Evolutionary conservation across 2,888 invertebrate species (phyloP).

Genomic region (Gibbula magus): DNA sequence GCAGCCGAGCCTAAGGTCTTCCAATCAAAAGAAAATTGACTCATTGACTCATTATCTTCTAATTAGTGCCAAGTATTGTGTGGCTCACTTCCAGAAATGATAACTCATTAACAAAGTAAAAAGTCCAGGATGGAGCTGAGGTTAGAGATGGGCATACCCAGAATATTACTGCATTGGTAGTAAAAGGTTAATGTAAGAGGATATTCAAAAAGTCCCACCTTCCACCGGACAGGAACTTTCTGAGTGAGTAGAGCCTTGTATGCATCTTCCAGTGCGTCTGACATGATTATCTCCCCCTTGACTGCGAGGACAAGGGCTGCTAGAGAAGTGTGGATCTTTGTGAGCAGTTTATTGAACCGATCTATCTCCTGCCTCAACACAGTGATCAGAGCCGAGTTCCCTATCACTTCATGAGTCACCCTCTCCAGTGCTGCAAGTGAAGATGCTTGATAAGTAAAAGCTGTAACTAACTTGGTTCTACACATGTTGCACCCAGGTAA

Average conservation of each 20-base stretch:
- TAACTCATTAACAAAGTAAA: too few relatives aligned
- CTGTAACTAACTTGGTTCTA: too few relatives aligned
- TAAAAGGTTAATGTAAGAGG: not conserved
- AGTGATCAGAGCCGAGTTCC: conserved; percentile 72
- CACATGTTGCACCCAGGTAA: not conserved
- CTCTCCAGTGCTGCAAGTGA: conserved; percentile 53
- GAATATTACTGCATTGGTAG: not conserved
- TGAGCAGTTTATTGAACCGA: conserved; percentile 70
- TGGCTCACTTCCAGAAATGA: too few relatives aligned
- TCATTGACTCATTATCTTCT: not conserved
- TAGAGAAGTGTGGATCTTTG: conserved; percentile 66
- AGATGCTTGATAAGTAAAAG: not conserved
- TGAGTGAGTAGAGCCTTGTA: conserved; percentile 71
- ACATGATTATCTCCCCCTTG: conserved; percentile 74
- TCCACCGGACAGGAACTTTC: conserved; percentile 71
- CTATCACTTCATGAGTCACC: conserved; percentile 55
- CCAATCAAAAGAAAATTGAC: not conserved
- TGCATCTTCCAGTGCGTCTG: conserved; percentile 71
- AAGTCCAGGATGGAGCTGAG: too few relatives aligned
- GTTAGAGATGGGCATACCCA: too few relatives aligned
- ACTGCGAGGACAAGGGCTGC: conserved; percentile 64
- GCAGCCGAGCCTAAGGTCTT: not conserved
- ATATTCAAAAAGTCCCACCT: conserved; percentile 50
- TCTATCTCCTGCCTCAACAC: conserved; percentile 74
- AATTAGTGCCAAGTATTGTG: too few relatives aligned